Evolutionary conservation across 2,797 vertebrate species (phyloP), one percentile per base, ranked within the genome.

Genomic region (Anniella stebbinsi): DNA sequence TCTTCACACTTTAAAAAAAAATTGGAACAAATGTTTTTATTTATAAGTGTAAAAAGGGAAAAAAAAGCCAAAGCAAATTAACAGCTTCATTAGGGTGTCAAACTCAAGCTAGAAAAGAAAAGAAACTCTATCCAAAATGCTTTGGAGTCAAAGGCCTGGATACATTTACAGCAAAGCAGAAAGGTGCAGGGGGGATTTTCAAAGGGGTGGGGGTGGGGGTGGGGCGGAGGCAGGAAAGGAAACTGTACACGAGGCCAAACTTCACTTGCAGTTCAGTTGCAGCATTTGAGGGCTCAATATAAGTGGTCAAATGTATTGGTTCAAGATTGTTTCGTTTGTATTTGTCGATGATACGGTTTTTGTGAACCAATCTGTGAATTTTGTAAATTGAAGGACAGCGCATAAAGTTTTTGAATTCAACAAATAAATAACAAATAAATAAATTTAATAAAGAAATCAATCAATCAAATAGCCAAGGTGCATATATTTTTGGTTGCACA

Each of bases 1-100:
- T 95, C 95, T 97, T 96, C 97, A 96, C 95, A 95, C 96, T 96
- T 97, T 94, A 89, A 93, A 45, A 84, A n/a, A 94, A 93, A 94
- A 95, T 83, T 94, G 95, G 95, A 96, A 95, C 95, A 92, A 93
- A 93, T 93, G 95, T 95, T 94, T 96, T 94, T 94, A 95, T 96
- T 96, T 95, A 96, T 95, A 96, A 96, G 95, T 90, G 89, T 93
- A 93, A 94, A 94, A 95, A 94, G 95, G 91, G 93, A 78, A 33
- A 17, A 45, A 60, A 60, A 90, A 90, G 86, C 72, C 21, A 70
- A 90, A 87, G 86, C 89, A 96, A 90, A 76, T 89, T 91, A 95
- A 7, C 94, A 93, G 92, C 92, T 91, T 93, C 92, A 90, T 88
- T 88, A 91, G 91, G 0, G 0, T 0, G 0, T 67, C 6, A 48